A percentile compares a stretch with the other conserved stretches of the same genome.
phyloP scores from a whole-genome alignment of 2,888 invertebrate species.

The Helobdella robusta region DNA sequence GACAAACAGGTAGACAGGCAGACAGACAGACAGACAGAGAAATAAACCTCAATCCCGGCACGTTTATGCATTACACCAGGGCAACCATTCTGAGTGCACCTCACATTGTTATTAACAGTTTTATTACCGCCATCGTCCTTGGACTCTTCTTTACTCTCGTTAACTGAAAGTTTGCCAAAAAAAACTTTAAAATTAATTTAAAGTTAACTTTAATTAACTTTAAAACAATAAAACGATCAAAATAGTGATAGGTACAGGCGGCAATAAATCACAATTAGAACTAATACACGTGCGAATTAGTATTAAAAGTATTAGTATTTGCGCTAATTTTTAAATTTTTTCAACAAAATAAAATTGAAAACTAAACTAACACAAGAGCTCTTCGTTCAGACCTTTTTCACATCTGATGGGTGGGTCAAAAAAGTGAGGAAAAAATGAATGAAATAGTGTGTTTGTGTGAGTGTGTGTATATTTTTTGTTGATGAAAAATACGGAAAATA shows the following conservation, averaged over 20 bases:
- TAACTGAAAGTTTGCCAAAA: background rate
- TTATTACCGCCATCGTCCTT: too few species aligned
- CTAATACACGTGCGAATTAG: too few species aligned
- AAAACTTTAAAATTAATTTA: background rate
- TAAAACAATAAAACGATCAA: background rate
- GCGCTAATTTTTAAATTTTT: too few species aligned
- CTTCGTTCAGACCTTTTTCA: slow-evolving; percentile 38
- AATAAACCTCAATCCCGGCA: slow-evolving; percentile 25
- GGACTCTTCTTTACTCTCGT: background rate
- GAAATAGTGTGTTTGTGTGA: too few species aligned
- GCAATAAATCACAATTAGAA: too few species aligned
- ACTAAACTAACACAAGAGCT: slow-evolving; percentile 37
- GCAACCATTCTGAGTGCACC: background rate
- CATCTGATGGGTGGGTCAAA: slow-evolving; percentile 35
- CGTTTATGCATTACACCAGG: slow-evolving; percentile 6
- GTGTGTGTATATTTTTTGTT: too few species aligned
- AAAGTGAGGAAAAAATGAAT: background rate
- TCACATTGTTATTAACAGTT: background rate
- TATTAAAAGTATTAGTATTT: too few species aligned
- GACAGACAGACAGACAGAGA: too few species aligned
- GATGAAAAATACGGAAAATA: too few species aligned
- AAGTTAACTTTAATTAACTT: background rate
- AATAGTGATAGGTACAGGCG: too few species aligned
- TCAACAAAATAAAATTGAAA: too few species aligned
- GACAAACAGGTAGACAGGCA: too few species aligned